Percentiles rank a stretch among this genome's conserved stretches.
phyloP scores from a whole-genome alignment of 2,113 vertebrate species.

The Pseudolaguvia tuberculata region DNA sequence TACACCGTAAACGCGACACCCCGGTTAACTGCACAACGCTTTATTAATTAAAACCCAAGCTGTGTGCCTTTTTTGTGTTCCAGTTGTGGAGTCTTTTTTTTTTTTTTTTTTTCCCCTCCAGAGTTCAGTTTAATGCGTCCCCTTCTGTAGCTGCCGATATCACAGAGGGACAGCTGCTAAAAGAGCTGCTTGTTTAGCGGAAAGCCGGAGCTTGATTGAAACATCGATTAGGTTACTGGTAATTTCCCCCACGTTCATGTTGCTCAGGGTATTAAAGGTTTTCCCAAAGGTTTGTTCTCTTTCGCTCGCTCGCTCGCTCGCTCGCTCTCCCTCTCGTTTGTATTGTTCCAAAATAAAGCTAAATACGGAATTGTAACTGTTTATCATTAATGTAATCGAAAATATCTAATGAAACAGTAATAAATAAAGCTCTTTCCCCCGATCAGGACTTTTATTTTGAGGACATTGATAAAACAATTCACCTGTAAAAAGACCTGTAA shows the following conservation, averaged over 20 bases:
- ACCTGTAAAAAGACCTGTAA: too few species aligned
- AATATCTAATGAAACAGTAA: too few species aligned
- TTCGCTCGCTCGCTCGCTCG: background rate
- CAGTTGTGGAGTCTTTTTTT: background rate
- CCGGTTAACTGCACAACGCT: constrained; percentile 16
- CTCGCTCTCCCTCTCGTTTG: background rate
- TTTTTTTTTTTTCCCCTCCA: background rate
- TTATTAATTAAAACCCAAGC: constrained; percentile 43
- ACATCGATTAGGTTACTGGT: constrained; percentile 35
- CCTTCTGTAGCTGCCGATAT: constrained; percentile 22
- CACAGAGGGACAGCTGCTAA: constrained; percentile 36
- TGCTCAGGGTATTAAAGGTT: background rate
- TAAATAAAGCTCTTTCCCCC: too few species aligned
- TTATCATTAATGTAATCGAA: background rate
- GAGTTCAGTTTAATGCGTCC: constrained; percentile 26
- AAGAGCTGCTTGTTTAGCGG: constrained; percentile 26
- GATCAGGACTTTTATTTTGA: too few species aligned
- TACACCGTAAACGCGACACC: constrained; percentile 31
- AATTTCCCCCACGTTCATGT: constrained; percentile 11
- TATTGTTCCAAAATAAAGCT: too few species aligned
- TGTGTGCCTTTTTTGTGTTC: constrained; percentile 19
- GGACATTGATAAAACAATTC: too few species aligned
- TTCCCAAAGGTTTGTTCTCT: background rate
- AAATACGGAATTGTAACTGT: too few species aligned
- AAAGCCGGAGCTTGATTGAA: constrained; percentile 23